Base-by-base conservation (phyloP, 2,797 vertebrate species). In the Micromesistius poutassou region DNA sequence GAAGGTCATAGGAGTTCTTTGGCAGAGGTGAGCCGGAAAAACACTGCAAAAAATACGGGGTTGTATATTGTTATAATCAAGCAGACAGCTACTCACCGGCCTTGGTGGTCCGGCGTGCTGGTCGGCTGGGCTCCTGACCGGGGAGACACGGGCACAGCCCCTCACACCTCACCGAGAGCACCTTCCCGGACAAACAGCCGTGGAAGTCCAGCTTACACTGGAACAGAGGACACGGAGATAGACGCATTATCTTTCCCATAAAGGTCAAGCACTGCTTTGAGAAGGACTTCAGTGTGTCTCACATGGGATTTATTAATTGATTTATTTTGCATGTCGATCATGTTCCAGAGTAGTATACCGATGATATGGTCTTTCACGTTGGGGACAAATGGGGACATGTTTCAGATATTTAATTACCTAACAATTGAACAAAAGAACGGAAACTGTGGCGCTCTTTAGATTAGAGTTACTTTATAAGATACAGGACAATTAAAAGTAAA, bases 121-220 rank as follows among this genome's bases (percentile, higher is more conserved):
- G 91, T 78, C 93, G 96, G 76, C 89, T 89, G 62, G 87, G 87
- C 78, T 96, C 95, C 30, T 94, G 95, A 79, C 93, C 95, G 1
- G 95, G 94, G 77, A 97, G 91, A 85, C 97, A 98, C 0, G 97
- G 97, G 81, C 97, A 99, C 25, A 95, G 93, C n/a, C 97, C 97
- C 6, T 98, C 95, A 42, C 97, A 99, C 82, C 91, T 96, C 38
- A 90, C 84, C 28, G 91, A 89, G 89, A 97, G 93, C 36, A 89
- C 93, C 92, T 96, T 98, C 72, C 93, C 94, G 6, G 96, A 95
- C 73, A 95, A 93, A 82, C 97, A 98, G 0, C 94, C 94, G 42
- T 98, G 97, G 83, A 97, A 98, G 79, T 98, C 96, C 94, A 98
- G 79, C 87, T 98, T 98, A 91, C 97, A 98, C 97, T 98, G 90